Evolutionary conservation across 2,888 invertebrate species (phyloP), one percentile per base, ranked within the genome.

Genomic region (Lydus trimaculatus): DNA sequence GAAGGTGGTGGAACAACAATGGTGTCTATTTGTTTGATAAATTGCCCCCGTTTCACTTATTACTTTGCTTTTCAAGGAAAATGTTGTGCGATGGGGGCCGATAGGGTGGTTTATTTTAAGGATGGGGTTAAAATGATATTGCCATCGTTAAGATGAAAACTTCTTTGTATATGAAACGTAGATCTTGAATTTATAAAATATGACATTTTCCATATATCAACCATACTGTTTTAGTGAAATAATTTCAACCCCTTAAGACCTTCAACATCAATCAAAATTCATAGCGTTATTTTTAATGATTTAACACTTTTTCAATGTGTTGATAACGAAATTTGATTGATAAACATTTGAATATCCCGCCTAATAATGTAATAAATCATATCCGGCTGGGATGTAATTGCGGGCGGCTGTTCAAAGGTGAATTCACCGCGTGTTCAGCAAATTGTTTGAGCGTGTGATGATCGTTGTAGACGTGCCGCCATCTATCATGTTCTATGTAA

Each of bases 1-100:
- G 78, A 80, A 81, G 80, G 80, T 78, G 62, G 62, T 43, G 69
- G 76, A 77, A 78, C 75, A 82, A 84, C 84, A 84, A 84, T 84
- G 82, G 82, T 80, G 81, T 81, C 83, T 83, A 84, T 84, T 84
- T 84, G 81, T 84, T 84, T 84, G 84, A 84, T 84, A 84, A 84
- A 84, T 84, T 84, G 81, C 82, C 76, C n/a, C 75, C 80, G 78
- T 84, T 84, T 84, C 82, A 81, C 81, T 82, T 83, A 83, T 79
- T 81, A 80, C 79, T 79, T 80, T 79, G 76, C 77, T 31, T 60
- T 33, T 7, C n/a, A n/a, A 13, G 60, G 31, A 36, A 48, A 48
- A 48, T 48, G 48, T 17, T 36, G 36, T 36, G 13, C 2, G 5
- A 5, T 17, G 13, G 13, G 39, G 39, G 20, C 17, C 1, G 17